Percentiles rank a stretch among this genome's conserved stretches.
Conservation (phyloP, 1,140 invertebrate species). For the Sitodiplosis mosellana region DNA sequence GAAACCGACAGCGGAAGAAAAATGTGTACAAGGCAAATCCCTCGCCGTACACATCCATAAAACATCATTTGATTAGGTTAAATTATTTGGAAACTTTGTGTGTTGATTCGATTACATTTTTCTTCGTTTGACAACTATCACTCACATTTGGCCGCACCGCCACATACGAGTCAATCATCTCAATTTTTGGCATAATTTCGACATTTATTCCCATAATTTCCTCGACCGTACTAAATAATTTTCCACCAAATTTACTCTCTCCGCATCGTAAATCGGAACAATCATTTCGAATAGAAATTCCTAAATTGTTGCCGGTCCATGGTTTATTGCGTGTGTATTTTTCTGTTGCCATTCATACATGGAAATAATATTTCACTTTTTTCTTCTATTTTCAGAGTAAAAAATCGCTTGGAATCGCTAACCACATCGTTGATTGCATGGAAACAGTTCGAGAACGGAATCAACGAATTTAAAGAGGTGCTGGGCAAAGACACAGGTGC, state of each 20-base stretch:
- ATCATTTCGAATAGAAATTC: too few species aligned
- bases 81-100: background rate
- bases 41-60: background rate
- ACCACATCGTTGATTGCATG: slow-evolving; percentile 33
- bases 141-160: background rate
- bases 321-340: too few species aligned
- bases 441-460: slow-evolving; percentile 38
- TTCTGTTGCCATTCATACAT: too few species aligned
- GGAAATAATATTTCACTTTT: background rate
- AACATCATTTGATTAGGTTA: background rate
- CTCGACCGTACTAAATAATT: too few species aligned
- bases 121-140: background rate
- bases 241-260: background rate
- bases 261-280: background rate
- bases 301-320: too few species aligned
- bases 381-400: slow-evolving; percentile 12
- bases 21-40: too few species aligned
- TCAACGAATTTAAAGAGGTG: slow-evolving; percentile 40
- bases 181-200: too few species aligned
- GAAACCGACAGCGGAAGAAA: too few species aligned
- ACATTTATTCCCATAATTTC: too few species aligned
- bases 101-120: background rate
- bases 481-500: slow-evolving; percentile 42
- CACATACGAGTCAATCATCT: too few species aligned
- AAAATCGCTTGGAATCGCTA: slow-evolving; percentile 18